Evolutionary conservation across 2,797 vertebrate genomes (phyloP).

Genomic region (Glossophaga mutica): DNA sequence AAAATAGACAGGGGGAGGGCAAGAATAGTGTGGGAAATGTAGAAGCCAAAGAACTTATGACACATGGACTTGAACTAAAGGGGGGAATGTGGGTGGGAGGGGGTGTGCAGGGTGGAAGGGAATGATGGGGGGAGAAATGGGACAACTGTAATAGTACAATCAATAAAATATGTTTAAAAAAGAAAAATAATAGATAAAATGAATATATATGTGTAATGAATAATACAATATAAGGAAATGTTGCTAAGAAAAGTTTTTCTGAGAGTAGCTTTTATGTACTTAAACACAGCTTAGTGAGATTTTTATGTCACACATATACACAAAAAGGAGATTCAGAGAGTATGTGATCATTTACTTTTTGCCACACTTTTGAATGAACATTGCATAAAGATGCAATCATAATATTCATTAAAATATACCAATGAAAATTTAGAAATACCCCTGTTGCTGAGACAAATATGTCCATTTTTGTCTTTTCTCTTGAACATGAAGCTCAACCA

Average conservation of each 20-base stretch:
- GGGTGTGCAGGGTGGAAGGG: too few relatives aligned
- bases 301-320: not conserved
- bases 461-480: not conserved
- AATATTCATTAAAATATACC: not conserved
- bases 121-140: too few relatives aligned
- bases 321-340: not conserved
- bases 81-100: too few relatives aligned
- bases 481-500: not conserved
- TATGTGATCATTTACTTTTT: not conserved
- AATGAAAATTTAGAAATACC: not conserved
- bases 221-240: not conserved
- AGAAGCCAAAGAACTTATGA: too few relatives aligned
- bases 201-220: not conserved
- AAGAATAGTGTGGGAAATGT: too few relatives aligned
- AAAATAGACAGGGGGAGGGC: too few relatives aligned
- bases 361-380: not conserved
- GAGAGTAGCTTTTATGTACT: not conserved
- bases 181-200: not conserved
- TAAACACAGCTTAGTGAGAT: not conserved
- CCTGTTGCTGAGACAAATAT: not conserved
- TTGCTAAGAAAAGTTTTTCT: not conserved
- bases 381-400: not conserved
- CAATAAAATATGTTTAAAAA: too few relatives aligned
- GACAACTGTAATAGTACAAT: too few relatives aligned
- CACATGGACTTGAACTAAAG: too few relatives aligned